Conservation (phyloP, 2,888 invertebrate genomes). For the Synergus umbraculus region DNA sequence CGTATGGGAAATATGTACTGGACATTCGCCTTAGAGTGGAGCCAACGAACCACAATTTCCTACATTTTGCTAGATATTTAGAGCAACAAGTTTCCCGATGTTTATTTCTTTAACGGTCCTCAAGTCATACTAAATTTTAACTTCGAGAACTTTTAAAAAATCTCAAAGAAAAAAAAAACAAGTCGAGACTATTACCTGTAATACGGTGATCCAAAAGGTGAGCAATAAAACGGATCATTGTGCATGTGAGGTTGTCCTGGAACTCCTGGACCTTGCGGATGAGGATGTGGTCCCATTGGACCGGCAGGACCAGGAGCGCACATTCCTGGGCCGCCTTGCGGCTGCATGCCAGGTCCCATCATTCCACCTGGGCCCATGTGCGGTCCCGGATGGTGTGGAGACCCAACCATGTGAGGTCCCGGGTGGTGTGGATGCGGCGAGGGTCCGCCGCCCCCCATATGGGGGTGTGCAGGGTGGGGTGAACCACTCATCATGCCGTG, state of each 20-base stretch:
- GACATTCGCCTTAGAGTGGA: constrained; percentile 25
- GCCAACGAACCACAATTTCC: constrained; percentile 20
- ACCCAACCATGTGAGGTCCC: constrained; percentile 74
- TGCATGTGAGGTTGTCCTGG: constrained; percentile 78
- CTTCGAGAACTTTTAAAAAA: not conserved
- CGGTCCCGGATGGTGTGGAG: constrained; percentile 74
- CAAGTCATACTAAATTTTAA: not conserved
- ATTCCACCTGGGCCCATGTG: constrained; percentile 72
- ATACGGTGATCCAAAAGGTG: constrained; percentile 81
- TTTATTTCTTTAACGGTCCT: not conserved
- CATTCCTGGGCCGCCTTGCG: constrained; percentile 73
- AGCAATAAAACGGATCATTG: constrained; percentile 81
- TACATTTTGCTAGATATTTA: not conserved
- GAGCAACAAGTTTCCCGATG: not conserved
- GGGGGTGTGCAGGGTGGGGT: constrained; percentile 73
- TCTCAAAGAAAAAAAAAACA: not conserved
- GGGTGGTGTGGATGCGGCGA: constrained; percentile 75
- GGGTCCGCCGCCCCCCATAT: constrained; percentile 74
- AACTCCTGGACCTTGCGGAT: constrained; percentile 71
- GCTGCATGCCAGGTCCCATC: constrained; percentile 71
- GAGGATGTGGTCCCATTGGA: constrained; percentile 69
- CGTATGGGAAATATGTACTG: constrained; percentile 35
- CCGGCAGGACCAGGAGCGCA: constrained; percentile 74
- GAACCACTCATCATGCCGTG: constrained; percentile 75
- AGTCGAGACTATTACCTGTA: constrained; percentile 77